Conservation (phyloP, 2,888 invertebrate species). For the Papilio gigon region DNA sequence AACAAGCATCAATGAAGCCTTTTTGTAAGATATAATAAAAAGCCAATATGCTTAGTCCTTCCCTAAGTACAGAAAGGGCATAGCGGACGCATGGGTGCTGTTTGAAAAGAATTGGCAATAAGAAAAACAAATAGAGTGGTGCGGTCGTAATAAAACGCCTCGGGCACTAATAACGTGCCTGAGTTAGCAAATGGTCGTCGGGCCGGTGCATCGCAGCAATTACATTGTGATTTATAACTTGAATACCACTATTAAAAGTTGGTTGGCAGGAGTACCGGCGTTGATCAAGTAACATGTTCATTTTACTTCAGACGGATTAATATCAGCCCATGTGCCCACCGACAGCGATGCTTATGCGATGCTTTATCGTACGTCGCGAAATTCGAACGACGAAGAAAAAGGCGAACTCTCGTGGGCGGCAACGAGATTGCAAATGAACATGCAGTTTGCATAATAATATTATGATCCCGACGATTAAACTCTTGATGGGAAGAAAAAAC, state of each 20-base stretch:
- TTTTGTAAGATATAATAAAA: slow-evolving; percentile 21
- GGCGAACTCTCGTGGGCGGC: slow-evolving; percentile 21
- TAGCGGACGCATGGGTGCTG: slow-evolving; percentile 18
- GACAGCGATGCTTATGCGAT: slow-evolving; percentile 31
- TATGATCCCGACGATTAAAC: slow-evolving; percentile 21
- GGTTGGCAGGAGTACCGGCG: slow-evolving; percentile 45
- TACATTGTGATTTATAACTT: slow-evolving; percentile 68
- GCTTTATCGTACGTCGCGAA: slow-evolving; percentile 16
- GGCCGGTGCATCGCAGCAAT: slow-evolving; percentile 58
- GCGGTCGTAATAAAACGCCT: slow-evolving; percentile 40
- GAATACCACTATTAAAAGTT: slow-evolving; percentile 53
- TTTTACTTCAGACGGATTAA: slow-evolving; percentile 49
- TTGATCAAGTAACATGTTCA: slow-evolving; percentile 64
- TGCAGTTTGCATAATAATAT: slow-evolving; percentile 24
- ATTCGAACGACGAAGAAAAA: slow-evolving; percentile 16
- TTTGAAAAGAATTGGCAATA: slow-evolving; percentile 37
- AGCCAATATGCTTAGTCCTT: not conserved
- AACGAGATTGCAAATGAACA: slow-evolving; percentile 25
- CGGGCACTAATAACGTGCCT: slow-evolving; percentile 47
- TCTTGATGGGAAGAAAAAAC: slow-evolving; percentile 18
- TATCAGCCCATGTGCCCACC: slow-evolving; percentile 44
- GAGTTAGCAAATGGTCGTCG: slow-evolving; percentile 47
- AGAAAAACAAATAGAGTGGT: slow-evolving; percentile 36
- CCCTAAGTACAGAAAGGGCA: slow-evolving; percentile 16
- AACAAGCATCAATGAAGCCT: slow-evolving; percentile 15